phyloP scores from a whole-genome alignment of 2,797 vertebrate species.

The Remorina albescens region DNA sequence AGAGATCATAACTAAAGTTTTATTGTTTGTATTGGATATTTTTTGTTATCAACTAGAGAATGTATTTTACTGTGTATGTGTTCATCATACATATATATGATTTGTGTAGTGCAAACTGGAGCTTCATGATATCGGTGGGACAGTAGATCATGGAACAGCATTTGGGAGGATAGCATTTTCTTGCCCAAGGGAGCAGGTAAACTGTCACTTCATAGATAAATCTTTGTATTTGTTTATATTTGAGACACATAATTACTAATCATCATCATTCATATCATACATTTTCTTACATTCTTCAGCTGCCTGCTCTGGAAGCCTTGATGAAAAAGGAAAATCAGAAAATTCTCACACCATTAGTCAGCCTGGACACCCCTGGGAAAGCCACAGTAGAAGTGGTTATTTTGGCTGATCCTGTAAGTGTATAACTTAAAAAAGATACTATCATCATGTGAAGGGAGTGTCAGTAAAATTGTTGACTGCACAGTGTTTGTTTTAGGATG shows the following conservation, averaged over 20 bases:
- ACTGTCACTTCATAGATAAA: slow-evolving; percentile 3
- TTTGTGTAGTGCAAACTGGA: slow-evolving; percentile 92
- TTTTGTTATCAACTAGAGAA: background rate
- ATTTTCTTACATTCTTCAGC: slow-evolving; percentile 72
- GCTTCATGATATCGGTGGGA: slow-evolving; percentile 82
- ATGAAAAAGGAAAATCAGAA: slow-evolving; percentile 93
- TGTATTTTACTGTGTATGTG: slow-evolving; percentile 1
- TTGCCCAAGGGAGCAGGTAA: slow-evolving; percentile 93
- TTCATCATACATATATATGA: background rate
- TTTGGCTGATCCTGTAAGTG: slow-evolving; percentile 94
- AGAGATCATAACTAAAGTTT: background rate
- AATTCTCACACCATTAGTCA: slow-evolving; percentile 93
- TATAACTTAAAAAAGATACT: background rate
- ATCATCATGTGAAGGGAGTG: background rate
- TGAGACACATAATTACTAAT: background rate
- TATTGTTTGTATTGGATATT: background rate
- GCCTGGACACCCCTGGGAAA: slow-evolving; percentile 96
- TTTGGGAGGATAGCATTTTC: slow-evolving; percentile 97
- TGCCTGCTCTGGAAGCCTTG: slow-evolving; percentile 88
- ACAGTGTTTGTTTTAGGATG: slow-evolving; percentile 83
- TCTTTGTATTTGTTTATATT: slow-evolving; percentile 3
- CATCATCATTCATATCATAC: background rate
- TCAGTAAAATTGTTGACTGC: background rate
- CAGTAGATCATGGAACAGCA: slow-evolving; percentile 90
- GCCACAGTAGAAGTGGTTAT: slow-evolving; percentile 97